A percentile compares a stretch with the other conserved stretches of the same genome.
These are phyloP conservation scores for Amphiprion ocellaris DNA, from an alignment of 2,113 vertebrate species.

Conservation along the genomic window DNA sequence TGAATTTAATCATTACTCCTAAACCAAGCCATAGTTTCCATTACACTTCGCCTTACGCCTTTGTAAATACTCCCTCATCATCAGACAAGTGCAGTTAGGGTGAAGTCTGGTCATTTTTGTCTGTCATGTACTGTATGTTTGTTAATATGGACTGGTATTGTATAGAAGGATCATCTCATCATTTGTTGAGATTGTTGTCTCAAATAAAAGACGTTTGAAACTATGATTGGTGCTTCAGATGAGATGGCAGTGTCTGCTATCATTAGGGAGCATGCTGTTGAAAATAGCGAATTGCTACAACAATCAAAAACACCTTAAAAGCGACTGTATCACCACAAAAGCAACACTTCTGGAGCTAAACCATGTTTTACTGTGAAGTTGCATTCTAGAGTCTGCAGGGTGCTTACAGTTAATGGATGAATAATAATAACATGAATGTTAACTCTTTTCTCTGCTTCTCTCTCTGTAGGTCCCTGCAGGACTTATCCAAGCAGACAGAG, in stretches of 20 bases:
- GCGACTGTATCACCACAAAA: background rate
- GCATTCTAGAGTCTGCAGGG: background rate
- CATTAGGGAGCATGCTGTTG: too few species aligned
- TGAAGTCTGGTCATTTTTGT: too few species aligned
- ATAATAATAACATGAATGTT: background rate
- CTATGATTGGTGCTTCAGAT: too few species aligned
- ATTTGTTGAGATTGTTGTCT: too few species aligned
- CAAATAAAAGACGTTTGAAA: too few species aligned
- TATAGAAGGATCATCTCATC: too few species aligned
- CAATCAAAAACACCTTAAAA: background rate
- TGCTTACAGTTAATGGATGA: background rate
- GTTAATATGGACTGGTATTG: too few species aligned
- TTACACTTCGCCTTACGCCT: background rate
- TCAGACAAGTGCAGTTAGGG: background rate
- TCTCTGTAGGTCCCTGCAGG: constrained; percentile 93
- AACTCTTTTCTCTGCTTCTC: constrained; percentile 11
- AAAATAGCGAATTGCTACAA: too few species aligned
- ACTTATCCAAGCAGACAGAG: constrained; percentile 97
- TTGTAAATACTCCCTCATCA: too few species aligned
- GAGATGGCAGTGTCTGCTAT: too few species aligned
- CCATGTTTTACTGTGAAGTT: background rate
- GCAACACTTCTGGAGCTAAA: too few species aligned
- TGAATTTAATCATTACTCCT: background rate
- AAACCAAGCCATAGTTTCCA: background rate
- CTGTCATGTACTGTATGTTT: too few species aligned